Conservation (phyloP, 2,797 vertebrate genomes). For the Yasuhikotakia modesta region DNA sequence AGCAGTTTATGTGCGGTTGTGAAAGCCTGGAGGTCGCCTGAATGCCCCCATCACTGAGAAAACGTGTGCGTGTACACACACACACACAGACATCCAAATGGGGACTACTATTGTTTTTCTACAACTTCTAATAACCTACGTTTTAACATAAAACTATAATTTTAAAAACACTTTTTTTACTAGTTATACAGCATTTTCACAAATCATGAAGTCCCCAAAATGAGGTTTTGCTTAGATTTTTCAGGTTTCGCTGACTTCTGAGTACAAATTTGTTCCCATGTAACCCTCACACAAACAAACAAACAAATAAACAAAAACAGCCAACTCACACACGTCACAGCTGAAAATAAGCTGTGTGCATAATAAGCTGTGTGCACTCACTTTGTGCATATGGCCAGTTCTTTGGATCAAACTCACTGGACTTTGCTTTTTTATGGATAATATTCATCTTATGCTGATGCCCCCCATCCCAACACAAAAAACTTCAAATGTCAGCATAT, state of each 20-base stretch:
- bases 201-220: too few relatives aligned
- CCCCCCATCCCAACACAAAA: constrained; percentile 8
- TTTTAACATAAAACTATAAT: too few relatives aligned
- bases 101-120: too few relatives aligned
- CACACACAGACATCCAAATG: not conserved
- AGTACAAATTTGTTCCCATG: too few relatives aligned
- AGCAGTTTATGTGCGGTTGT: constrained; percentile 55
- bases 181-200: too few relatives aligned
- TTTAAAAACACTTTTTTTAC: too few relatives aligned
- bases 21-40: constrained; percentile 52
- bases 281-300: not conserved
- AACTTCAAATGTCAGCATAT: constrained; percentile 36
- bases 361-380: too few relatives aligned
- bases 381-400: constrained; percentile 7
- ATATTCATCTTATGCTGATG: constrained; percentile 36
- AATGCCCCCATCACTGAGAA: constrained; percentile 37
- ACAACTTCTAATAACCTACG: too few relatives aligned
- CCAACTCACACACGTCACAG: constrained; percentile 8
- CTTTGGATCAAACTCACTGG: constrained; percentile 17
- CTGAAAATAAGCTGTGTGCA: constrained; percentile 45
- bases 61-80: constrained; percentile 42
- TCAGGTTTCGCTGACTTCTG: too few relatives aligned
- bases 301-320: constrained; percentile 20
- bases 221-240: too few relatives aligned
- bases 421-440: constrained; percentile 19